Evolutionary conservation across 2,888 invertebrate genomes (phyloP).

Genomic region (Stomorhina lunata): DNA sequence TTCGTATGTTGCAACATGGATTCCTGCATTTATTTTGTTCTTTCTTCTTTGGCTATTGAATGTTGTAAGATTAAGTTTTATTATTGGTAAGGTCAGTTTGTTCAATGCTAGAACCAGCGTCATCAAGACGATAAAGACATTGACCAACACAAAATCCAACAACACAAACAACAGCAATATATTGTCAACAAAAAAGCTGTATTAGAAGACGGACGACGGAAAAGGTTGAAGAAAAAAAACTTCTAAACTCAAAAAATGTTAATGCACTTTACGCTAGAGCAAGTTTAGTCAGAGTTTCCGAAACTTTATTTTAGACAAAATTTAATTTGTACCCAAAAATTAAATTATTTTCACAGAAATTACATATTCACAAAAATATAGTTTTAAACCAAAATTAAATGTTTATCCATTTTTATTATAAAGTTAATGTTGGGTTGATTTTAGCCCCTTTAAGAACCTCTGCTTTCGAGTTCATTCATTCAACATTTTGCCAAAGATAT

Average conservation of each 20-base stretch:
- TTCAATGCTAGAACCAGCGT: conserved; percentile 49
- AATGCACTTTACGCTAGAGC: conserved; percentile 18
- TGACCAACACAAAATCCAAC: conserved; percentile 53
- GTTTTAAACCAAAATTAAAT: too few relatives aligned
- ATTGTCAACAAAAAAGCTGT: conserved; percentile 48
- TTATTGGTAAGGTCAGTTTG: conserved; percentile 63
- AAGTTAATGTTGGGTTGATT: neutral
- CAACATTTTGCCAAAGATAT: conserved; percentile 49
- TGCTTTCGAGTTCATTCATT: conserved; percentile 6
- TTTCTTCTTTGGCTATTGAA: conserved; percentile 43
- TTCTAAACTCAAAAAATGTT: conserved; percentile 7
- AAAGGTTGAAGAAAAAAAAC: conserved; percentile 7
- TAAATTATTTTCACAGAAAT: too few relatives aligned
- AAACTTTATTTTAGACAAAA: too few relatives aligned
- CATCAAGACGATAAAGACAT: conserved; percentile 59
- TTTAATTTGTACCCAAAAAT: too few relatives aligned
- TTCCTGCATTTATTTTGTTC: conserved; percentile 2
- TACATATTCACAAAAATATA: too few relatives aligned
- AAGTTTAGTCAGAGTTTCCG: conserved; percentile 13
- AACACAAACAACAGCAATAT: conserved; percentile 26
- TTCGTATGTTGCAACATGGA: conserved; percentile 42
- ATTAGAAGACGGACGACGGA: neutral
- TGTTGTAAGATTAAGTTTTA: conserved; percentile 56
- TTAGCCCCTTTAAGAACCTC: conserved; percentile 13
- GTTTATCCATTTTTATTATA: too few relatives aligned